A percentile compares a stretch with the other conserved stretches of the same genome.
Evolutionary conservation across 2,113 vertebrate genomes (phyloP).

Genomic region (Montifringilla adamsi): DNA sequence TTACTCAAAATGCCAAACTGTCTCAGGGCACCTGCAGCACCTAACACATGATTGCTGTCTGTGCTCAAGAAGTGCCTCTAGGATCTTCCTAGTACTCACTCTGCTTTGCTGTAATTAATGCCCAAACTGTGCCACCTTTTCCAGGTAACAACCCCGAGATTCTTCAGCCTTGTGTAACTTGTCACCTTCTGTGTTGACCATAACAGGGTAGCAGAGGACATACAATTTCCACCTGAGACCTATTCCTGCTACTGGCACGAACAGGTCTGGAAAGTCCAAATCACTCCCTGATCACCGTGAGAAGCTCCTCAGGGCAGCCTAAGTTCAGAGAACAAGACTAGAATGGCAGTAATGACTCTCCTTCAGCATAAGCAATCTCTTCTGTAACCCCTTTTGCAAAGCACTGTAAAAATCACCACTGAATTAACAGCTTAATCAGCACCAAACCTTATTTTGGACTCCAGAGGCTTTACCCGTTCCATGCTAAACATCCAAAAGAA

Average conservation of each 20-base stretch:
- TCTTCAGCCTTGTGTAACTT: not conserved
- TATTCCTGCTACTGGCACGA: not conserved
- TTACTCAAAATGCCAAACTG: not conserved
- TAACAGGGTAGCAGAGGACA: not conserved
- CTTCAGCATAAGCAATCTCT: not conserved
- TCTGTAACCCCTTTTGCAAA: not conserved
- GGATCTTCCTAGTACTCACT: not conserved
- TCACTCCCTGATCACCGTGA: not conserved
- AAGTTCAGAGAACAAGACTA: not conserved
- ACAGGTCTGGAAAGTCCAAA: not conserved
- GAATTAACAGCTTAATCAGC: not conserved
- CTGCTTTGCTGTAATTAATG: not conserved
- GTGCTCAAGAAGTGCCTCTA: not conserved
- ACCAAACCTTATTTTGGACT: not conserved
- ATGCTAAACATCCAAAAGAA: not conserved
- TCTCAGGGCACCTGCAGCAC: not conserved
- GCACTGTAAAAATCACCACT: not conserved
- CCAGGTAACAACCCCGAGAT: not conserved
- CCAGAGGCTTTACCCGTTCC: not conserved
- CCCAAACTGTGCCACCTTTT: not conserved
- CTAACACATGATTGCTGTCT: not conserved
- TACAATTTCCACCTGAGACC: not conserved
- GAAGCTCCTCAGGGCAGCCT: not conserved
- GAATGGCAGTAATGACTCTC: not conserved
- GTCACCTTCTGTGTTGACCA: accelerated